phyloP scores from a whole-genome alignment of 2,888 invertebrate genomes.

The Plebejus argus region DNA sequence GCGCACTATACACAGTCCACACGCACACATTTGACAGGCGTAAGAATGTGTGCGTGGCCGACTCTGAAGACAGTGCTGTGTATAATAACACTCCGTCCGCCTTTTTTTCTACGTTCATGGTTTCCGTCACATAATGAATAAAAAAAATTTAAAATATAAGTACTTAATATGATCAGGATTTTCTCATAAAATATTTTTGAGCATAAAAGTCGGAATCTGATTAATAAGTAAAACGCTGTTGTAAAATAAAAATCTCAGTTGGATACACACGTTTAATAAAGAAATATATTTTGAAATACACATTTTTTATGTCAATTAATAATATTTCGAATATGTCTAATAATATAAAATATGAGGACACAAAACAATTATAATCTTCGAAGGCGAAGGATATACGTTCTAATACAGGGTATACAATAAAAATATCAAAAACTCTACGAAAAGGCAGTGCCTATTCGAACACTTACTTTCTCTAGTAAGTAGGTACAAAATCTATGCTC shows the following conservation, averaged over 20 bases:
- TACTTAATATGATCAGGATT: too few species aligned
- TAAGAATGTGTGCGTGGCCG: too few species aligned
- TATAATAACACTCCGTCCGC: too few species aligned
- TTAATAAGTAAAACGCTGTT: too few species aligned
- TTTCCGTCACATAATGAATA: too few species aligned
- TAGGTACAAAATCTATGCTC: slow-evolving; percentile 42
- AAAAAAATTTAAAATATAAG: too few species aligned
- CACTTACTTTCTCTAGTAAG: slow-evolving; percentile 47
- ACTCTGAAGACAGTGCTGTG: too few species aligned
- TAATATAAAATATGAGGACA: slow-evolving; percentile 15
- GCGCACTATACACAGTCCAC: too few species aligned
- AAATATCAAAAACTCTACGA: slow-evolving; percentile 43
- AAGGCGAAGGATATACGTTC: slow-evolving; percentile 13
- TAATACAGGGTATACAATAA: slow-evolving; percentile 28
- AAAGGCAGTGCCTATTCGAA: slow-evolving; percentile 54
- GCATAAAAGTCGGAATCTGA: not conserved
- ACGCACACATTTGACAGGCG: too few species aligned
- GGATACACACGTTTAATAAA: slow-evolving; percentile 27
- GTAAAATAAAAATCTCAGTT: not conserved
- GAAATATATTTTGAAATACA: slow-evolving; percentile 15
- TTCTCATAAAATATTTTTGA: too few species aligned
- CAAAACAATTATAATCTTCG: not conserved
- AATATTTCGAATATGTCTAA: slow-evolving; percentile 18
- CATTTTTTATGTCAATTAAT: not conserved
- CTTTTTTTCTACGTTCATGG: too few species aligned